phyloP scores from a whole-genome alignment of 2,797 vertebrate species.

The Hephaestus fuliginosus region DNA sequence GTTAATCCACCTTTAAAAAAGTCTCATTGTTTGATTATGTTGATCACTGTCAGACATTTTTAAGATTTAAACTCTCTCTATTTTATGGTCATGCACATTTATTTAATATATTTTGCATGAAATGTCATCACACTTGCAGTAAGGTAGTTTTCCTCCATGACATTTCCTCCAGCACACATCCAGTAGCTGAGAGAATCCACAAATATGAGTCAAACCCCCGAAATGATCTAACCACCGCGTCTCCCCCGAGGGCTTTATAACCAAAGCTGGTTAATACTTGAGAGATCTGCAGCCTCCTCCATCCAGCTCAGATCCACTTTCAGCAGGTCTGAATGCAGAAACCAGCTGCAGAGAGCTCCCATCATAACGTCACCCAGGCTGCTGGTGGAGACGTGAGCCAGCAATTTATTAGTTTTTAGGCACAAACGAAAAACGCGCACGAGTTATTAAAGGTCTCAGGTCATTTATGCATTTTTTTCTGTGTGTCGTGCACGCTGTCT shows the following conservation, averaged over 20 bases:
- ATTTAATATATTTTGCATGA: too few species aligned
- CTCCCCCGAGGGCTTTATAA: conserved; percentile 24
- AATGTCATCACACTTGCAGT: neutral
- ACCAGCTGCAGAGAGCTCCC: conserved; percentile 52
- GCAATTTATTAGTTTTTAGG: conserved; percentile 3
- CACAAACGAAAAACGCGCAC: neutral
- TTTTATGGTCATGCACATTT: too few species aligned
- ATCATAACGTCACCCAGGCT: conserved; percentile 24
- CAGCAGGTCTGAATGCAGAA: conserved; percentile 47
- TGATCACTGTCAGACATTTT: too few species aligned
- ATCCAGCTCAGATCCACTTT: conserved; percentile 16
- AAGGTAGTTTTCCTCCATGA: neutral
- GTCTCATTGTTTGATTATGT: too few species aligned
- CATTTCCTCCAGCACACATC: neutral
- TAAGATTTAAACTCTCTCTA: too few species aligned
- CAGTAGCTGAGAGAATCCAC: conserved; percentile 37
- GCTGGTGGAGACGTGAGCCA: neutral
- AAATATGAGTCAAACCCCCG: conserved; percentile 29
- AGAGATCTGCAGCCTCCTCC: neutral
- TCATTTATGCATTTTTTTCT: too few species aligned
- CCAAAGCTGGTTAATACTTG: conserved; percentile 26
- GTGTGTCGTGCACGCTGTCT: too few species aligned
- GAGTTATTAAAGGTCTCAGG: too few species aligned
- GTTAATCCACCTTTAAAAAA: too few species aligned
- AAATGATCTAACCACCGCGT: conserved; percentile 13